phyloP scores from a whole-genome alignment of 2,888 invertebrate genomes.

The Cataglyphis livida region DNA sequence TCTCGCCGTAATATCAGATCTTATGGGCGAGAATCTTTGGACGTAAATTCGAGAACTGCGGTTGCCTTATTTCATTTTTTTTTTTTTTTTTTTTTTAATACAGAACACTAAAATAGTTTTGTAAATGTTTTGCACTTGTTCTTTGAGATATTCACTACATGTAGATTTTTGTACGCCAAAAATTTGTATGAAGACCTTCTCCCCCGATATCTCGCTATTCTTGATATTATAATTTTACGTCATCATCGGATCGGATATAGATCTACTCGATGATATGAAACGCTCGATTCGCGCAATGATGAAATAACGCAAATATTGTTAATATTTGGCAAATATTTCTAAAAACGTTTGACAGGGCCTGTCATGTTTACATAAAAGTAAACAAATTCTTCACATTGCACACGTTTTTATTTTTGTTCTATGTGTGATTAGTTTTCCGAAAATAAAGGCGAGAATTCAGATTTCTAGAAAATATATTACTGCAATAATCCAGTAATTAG shows the following conservation, averaged over 20 bases:
- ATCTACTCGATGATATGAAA: conserved; percentile 10
- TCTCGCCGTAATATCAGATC: conserved; percentile 13
- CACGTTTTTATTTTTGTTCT: background rate
- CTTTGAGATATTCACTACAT: conserved; percentile 36
- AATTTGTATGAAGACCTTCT: conserved; percentile 18
- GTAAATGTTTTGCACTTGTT: conserved; percentile 42
- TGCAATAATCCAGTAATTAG: background rate
- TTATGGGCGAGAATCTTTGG: background rate
- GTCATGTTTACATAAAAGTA: background rate
- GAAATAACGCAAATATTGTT: background rate
- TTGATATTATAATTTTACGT: conserved; percentile 1
- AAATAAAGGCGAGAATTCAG: background rate
- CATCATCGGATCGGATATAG: background rate
- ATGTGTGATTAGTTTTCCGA: background rate
- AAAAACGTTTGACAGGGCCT: background rate
- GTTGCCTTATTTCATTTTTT: background rate
- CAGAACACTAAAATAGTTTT: conserved; percentile 17
- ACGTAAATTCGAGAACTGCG: conserved; percentile 23
- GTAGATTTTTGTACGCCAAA: conserved; percentile 24
- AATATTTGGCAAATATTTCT: background rate
- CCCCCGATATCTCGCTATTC: background rate
- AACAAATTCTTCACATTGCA: background rate
- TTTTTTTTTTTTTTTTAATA: background rate
- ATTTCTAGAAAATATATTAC: background rate
- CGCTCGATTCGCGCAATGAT: background rate